phyloP scores from a whole-genome alignment of 2,797 vertebrate species.

The Arvicola amphibius region DNA sequence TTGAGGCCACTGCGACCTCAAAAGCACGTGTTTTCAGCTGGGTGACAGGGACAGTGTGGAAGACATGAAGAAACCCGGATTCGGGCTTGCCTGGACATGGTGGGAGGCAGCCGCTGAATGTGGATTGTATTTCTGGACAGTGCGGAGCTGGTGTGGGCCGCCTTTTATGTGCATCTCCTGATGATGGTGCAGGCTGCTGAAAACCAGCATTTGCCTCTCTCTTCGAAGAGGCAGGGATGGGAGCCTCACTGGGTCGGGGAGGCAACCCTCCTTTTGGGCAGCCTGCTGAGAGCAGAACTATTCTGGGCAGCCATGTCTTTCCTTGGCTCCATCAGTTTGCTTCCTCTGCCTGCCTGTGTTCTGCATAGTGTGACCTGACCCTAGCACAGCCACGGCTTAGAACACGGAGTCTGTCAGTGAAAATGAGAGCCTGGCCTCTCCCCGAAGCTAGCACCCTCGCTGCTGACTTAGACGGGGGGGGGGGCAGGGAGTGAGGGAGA shows the following conservation, averaged over 20 bases:
- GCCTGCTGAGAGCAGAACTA: background rate
- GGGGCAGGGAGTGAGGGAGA: background rate
- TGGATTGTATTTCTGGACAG: constrained; percentile 64
- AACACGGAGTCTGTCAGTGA: background rate
- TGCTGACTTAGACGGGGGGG: background rate
- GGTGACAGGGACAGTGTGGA: background rate
- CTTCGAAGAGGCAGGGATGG: background rate
- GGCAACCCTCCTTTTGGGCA: constrained; percentile 28
- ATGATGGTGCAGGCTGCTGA: constrained; percentile 21
- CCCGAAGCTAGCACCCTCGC: background rate
- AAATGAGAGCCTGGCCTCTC: background rate
- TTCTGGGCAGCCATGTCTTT: constrained; percentile 31
- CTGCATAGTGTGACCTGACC: constrained; percentile 15
- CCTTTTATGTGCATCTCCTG: constrained; percentile 40
- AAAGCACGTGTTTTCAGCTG: background rate
- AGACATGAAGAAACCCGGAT: background rate
- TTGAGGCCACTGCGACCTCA: constrained; percentile 50
- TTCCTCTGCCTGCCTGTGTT: background rate
- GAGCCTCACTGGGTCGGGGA: constrained; percentile 42
- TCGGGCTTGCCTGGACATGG: background rate
- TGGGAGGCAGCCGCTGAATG: constrained; percentile 14
- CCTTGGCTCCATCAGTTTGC: constrained; percentile 1
- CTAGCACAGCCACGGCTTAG: background rate
- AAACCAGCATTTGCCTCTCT: background rate
- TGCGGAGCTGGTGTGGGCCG: constrained; percentile 4